Base-by-base conservation (phyloP, 2,888 invertebrate species). In the Sphaeridia pumilis region DNA sequence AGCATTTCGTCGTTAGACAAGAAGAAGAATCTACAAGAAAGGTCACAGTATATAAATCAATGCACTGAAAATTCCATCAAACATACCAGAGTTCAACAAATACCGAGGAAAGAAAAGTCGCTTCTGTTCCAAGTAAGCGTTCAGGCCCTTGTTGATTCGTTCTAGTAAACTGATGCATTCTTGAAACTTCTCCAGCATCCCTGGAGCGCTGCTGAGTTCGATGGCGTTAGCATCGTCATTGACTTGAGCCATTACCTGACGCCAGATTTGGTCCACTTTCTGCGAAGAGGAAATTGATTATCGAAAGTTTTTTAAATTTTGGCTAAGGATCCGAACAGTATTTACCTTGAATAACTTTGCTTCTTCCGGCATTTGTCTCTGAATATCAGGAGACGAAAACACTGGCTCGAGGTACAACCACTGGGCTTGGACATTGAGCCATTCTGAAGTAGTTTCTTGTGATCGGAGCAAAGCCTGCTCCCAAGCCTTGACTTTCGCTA, bases 1-100 rank as follows among this genome's bases (percentile, higher is more conserved):
- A 92, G 73, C 78, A 90, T 82, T 71, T 90, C 89, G 67, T 88
- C 87, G 69, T 90, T 89, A 4, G 89, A 89, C 54, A 92, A 74
- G 68, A 90, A 90, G 75, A 89, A 90, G 69, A 90, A 88, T 69
- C 89, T 77, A 45, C 12, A 26, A 38, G 17, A 14, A 38, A 5
- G 31, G 31, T 31, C 7, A 31, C 7, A 31, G 14, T 31, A 31
- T 31, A 14, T 10, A 31, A 31, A 31, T 10, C 14, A 31, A 7
- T 31, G 7, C 31, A 14, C 10, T 31, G 31, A 14, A 31, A 31
- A 31, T 14, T 7, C 7, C 31, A 10, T n/a, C n/a, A n/a, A n/a
- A n/a, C n/a, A n/a, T n/a, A n/a, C n/a, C n/a, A n/a, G n/a, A n/a
- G n/a, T n/a, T n/a, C n/a, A n/a, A 10, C 10, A 22, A 51, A 56